phyloP scores from a whole-genome alignment of 2,797 vertebrate genomes.

The Varecia variegata region DNA sequence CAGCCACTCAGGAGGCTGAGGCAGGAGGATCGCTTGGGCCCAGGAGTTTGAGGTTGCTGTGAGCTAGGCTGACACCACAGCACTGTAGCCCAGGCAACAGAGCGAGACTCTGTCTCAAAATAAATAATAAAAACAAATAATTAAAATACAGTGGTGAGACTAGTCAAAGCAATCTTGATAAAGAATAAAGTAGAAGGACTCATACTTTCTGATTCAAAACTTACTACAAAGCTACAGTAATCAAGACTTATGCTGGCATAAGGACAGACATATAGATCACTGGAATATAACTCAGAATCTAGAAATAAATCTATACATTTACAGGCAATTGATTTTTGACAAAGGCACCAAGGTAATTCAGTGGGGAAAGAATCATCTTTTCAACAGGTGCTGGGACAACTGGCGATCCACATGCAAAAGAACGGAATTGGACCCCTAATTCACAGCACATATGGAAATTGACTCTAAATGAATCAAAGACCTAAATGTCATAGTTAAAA shows the following conservation, averaged over 20 bases:
- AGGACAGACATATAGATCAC: rapidly evolving
- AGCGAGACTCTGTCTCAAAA: too few species aligned
- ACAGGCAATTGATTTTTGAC: background rate
- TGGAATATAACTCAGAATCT: background rate
- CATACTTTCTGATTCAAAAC: background rate
- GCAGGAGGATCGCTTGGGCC: too few species aligned
- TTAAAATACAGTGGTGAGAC: background rate
- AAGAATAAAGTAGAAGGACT: background rate
- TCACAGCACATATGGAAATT: background rate
- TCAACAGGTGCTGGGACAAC: background rate
- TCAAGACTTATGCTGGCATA: background rate
- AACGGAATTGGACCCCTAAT: background rate
- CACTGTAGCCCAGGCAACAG: too few species aligned
- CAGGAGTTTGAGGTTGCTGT: too few species aligned
- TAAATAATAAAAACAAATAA: background rate
- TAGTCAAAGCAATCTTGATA: background rate
- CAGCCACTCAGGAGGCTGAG: too few species aligned
- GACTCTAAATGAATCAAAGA: background rate
- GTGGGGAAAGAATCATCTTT: background rate
- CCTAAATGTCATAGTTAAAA: background rate
- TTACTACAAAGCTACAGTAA: background rate
- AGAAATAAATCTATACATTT: background rate
- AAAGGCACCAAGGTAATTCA: background rate
- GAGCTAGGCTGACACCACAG: too few species aligned
- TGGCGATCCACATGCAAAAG: background rate